Conservation (phyloP, 2,797 vertebrate genomes). For the Myotis daubentonii region DNA sequence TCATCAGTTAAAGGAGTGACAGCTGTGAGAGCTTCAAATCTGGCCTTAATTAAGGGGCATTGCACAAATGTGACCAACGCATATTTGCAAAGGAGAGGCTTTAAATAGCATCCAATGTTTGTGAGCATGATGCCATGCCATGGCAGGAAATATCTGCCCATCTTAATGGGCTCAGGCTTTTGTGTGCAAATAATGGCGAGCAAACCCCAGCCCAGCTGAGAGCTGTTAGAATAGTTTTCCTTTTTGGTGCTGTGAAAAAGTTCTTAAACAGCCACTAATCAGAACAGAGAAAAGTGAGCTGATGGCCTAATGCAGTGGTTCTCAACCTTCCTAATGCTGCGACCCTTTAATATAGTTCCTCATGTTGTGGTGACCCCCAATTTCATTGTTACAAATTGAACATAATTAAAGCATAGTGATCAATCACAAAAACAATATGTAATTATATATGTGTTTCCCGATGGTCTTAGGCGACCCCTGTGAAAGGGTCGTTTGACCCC, state of each 20-base stretch:
- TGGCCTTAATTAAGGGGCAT: slow-evolving; percentile 78
- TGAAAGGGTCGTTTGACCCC: no score
- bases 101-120: slow-evolving; percentile 82
- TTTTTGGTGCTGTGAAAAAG: slow-evolving; percentile 62
- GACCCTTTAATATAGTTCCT: no score
- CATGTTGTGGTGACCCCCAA: no score
- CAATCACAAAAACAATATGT: no score
- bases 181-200: slow-evolving; percentile 77
- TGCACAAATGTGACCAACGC: slow-evolving; percentile 76
- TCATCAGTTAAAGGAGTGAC: slow-evolving; percentile 73
- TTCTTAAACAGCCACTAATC: slow-evolving; percentile 48
- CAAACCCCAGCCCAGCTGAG: slow-evolving; percentile 79
- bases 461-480: no score
- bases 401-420: no score
- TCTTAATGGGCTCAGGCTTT: slow-evolving; percentile 81
- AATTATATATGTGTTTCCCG: no score
- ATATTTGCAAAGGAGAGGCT: slow-evolving; percentile 71
- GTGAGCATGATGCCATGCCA: slow-evolving; percentile 64
- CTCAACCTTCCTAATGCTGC: no score
- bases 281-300: slow-evolving; percentile 61
- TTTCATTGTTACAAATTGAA: no score
- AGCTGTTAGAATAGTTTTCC: slow-evolving; percentile 73
- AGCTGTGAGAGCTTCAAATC: slow-evolving; percentile 78
- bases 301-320: background rate
- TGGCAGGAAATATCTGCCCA: slow-evolving; percentile 81